Base-by-base conservation (phyloP, 1,140 invertebrate genomes). In the Drosophila rufa region DNA sequence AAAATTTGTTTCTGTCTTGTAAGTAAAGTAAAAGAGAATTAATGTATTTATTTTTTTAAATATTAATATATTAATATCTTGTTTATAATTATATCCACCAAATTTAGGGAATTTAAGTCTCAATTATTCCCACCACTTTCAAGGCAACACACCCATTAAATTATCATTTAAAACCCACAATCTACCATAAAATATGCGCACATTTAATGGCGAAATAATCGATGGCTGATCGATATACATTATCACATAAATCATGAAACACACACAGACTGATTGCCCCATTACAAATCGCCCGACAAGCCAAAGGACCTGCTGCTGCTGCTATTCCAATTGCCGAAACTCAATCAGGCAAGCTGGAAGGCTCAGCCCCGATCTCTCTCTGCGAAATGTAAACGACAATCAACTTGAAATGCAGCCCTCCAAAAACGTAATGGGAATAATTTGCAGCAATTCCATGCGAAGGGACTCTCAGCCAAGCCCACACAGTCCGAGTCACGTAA, bases 401-500 rank as follows among this genome's bases (percentile, higher is more conserved):
- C 85, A 91, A 90, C 68, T 90, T 90, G 79, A 84, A 90, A 90
- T 70, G 81, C 79, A 76, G 81, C 68, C 62, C 73, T 79, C 78
- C 85, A 81, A 89, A 90, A 91, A 79, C 85, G 86, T 90, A 90
- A 90, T 90, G 79, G 85, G 86, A 90, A 90, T 90, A 90, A 90
- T 90, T 90, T 90, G 85, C 85, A 90, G 85, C 85, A 90, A 89
- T 85, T 90, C 81, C 85, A 82, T 69, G 59, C 80, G 61, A 75
- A 89, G 78, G 80, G 77, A 59, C 73, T 78, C 80, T 78, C 69
- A 42, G 38, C 27, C 45, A 30, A 46, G 27, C 17, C 9, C 27
- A 46, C 59, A 56, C 15, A 36, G 19, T 33, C 38, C 42, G 40
- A 59, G 27, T 85, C 85, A 90, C 85, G 81, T 90, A 84, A 85